These are phyloP conservation scores for Benthosema pterotum DNA, from an alignment of 2,797 vertebrate genomes.

Conservation along the genomic window DNA sequence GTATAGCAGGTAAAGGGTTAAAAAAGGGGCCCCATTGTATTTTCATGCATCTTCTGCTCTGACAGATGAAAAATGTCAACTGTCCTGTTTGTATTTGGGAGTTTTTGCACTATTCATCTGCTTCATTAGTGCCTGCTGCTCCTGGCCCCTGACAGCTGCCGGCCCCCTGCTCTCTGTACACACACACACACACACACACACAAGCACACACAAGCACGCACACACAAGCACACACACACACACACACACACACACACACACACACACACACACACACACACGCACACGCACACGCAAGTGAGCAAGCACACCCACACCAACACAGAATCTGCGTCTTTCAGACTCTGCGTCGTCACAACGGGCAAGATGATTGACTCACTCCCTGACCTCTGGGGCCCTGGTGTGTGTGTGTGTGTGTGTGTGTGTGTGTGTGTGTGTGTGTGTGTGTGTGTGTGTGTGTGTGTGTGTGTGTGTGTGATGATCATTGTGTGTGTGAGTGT, in stretches of 20 bases:
- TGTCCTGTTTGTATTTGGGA: constrained; percentile 99
- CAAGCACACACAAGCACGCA: constrained; percentile 21
- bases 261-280: constrained; percentile 36
- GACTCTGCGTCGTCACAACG: constrained; percentile 91
- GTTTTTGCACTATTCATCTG: constrained; percentile 99
- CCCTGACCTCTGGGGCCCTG: constrained; percentile 95
- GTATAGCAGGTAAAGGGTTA: constrained; percentile 90
- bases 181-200: constrained; percentile 23
- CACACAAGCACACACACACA: constrained; percentile 20
- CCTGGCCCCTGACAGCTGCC: constrained; percentile 95
- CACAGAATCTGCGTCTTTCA: constrained; percentile 84
- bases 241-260: constrained; percentile 33
- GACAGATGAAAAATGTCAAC: constrained; percentile 99
- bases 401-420: constrained; percentile 45
- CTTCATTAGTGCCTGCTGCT: constrained; percentile 99
- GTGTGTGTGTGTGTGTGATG: constrained; percentile 38
- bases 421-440: constrained; percentile 24
- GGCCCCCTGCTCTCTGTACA: constrained; percentile 78
- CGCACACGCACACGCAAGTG: constrained; percentile 6
- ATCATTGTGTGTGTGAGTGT: not conserved
- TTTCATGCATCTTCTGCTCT: constrained; percentile 99
- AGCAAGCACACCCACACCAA: constrained; percentile 13
- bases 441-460: constrained; percentile 40
- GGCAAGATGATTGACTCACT: constrained; percentile 99
- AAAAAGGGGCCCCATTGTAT: constrained; percentile 94